These are phyloP conservation scores for Oncorhynchus kisutch DNA, from an alignment of 2,113 vertebrate species.

Conservation along the genomic window DNA sequence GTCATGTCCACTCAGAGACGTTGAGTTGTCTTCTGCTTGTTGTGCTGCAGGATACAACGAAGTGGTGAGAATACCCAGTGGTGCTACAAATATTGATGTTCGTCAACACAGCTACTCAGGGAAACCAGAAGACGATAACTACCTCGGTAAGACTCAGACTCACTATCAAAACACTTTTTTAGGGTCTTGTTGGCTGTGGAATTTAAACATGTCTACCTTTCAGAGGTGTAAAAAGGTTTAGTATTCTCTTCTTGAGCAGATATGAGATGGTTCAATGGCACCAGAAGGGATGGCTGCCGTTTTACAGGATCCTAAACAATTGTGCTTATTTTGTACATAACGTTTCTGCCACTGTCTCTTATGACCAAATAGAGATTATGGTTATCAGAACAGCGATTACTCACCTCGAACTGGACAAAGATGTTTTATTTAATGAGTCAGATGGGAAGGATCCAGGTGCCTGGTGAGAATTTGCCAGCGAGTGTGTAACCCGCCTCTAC, in stretches of 20 bases:
- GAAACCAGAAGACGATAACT: conserved; percentile 97
- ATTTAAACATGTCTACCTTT: neutral
- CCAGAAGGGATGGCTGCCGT: no score
- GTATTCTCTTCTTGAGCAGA: neutral
- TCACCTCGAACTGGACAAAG: no score
- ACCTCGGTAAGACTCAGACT: conserved; percentile 85
- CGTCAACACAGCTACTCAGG: conserved; percentile 98
- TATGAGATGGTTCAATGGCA: no score
- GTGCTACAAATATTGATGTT: conserved; percentile 96
- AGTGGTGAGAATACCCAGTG: conserved; percentile 93
- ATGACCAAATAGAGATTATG: no score
- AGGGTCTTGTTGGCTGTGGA: neutral
- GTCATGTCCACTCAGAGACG: neutral
- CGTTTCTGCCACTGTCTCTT: no score
- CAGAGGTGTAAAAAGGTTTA: neutral
- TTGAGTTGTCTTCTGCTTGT: neutral
- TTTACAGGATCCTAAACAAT: no score
- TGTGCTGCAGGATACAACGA: conserved; percentile 86
- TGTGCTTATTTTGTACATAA: no score
- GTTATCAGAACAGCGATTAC: no score
- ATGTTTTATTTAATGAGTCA: no score
- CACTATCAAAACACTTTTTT: neutral
- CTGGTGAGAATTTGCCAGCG: no score
- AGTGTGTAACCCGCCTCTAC: no score
- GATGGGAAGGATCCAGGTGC: no score